These are phyloP conservation scores for Mormyrus proboscirostris DNA, from an alignment of 2,797 vertebrate species.

Conservation along the genomic window DNA sequence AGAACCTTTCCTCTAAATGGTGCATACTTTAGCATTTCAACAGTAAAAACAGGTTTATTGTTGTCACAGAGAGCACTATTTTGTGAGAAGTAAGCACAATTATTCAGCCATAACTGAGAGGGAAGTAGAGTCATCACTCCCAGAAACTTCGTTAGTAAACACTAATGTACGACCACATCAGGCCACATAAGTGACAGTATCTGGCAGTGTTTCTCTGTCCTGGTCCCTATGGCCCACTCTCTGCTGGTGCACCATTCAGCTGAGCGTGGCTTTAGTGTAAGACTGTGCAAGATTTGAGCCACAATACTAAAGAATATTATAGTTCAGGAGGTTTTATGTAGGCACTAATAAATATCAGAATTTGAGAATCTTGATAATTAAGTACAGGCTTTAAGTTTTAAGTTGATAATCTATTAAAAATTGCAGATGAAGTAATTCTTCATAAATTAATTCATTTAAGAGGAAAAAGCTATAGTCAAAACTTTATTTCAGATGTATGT, in stretches of 20 bases:
- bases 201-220: background rate
- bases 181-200: background rate
- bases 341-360: background rate
- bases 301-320: background rate
- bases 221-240: background rate
- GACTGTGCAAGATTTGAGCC: background rate
- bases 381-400: background rate
- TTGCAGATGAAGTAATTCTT: background rate
- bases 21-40: slow-evolving; percentile 9
- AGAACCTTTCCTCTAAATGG: background rate
- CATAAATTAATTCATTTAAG: background rate
- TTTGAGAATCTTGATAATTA: background rate
- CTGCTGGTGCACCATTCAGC: background rate
- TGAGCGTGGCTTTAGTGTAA: background rate
- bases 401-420: background rate
- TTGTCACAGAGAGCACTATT: background rate
- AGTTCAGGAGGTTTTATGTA: background rate
- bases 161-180: background rate
- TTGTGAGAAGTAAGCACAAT: background rate
- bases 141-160: background rate
- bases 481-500: background rate
- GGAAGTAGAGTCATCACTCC: background rate
- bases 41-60: slow-evolving; percentile 8
- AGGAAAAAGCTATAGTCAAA: background rate
- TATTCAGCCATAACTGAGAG: background rate